Percentiles rank a stretch among this genome's conserved stretches.
Conservation (phyloP, 2,888 invertebrate species). For the Drosophila multiciliata region DNA sequence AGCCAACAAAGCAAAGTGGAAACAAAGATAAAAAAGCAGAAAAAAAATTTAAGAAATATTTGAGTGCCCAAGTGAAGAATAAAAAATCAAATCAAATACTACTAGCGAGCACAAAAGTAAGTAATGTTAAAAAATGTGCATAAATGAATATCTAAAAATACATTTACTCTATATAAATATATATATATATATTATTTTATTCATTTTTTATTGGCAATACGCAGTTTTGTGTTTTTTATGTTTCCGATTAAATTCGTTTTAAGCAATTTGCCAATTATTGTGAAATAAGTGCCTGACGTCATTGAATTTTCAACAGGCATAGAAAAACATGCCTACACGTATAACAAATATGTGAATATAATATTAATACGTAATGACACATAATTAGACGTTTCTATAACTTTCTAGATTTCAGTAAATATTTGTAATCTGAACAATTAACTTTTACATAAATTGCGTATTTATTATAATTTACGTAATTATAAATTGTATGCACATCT, state of each 20-base stretch:
- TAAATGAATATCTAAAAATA: background rate
- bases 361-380: background rate
- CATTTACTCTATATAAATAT: background rate
- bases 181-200: background rate
- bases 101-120: constrained; percentile 26
- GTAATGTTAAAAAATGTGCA: constrained; percentile 18
- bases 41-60: constrained; percentile 17
- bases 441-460: background rate
- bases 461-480: background rate
- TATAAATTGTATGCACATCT: background rate
- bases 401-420: background rate
- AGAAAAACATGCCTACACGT: background rate
- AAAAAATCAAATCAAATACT: constrained; percentile 19
- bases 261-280: constrained; percentile 27
- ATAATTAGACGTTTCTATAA: background rate
- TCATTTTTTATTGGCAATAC: background rate
- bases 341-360: background rate
- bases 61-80: constrained; percentile 7
- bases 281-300: constrained; percentile 54
- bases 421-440: background rate
- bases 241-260: constrained; percentile 10
- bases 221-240: constrained; percentile 3
- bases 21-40: background rate
- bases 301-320: constrained; percentile 47
- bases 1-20: constrained; percentile 21